phyloP scores from a whole-genome alignment of 2,113 vertebrate genomes.

The Pardalotus punctatus region DNA sequence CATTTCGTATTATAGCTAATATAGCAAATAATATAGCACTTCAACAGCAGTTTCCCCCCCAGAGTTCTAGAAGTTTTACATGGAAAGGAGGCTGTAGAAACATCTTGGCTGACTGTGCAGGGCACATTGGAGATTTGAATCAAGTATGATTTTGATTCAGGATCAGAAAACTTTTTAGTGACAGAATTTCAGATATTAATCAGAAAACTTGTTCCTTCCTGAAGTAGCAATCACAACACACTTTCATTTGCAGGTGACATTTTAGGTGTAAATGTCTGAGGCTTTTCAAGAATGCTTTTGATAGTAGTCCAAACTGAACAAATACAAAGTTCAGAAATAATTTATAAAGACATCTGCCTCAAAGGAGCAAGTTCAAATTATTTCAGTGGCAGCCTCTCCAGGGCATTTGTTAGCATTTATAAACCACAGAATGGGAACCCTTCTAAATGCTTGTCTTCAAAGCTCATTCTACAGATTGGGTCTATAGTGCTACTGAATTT shows the following conservation, averaged over 20 bases:
- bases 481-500: not conserved
- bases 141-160: not conserved
- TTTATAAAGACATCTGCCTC: not conserved
- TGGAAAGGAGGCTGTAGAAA: not conserved
- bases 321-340: not conserved
- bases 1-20: not conserved
- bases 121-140: not conserved
- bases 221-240: not conserved
- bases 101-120: not conserved
- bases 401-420: not conserved
- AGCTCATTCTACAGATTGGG: not conserved
- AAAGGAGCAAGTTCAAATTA: not conserved
- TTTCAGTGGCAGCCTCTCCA: not conserved
- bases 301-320: not conserved
- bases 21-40: not conserved
- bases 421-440: not conserved
- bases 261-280: slow-evolving; percentile 12
- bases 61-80: not conserved
- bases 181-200: not conserved
- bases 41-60: not conserved
- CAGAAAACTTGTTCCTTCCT: not conserved
- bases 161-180: not conserved
- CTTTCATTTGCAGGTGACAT: slow-evolving; percentile 17
- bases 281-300: not conserved
- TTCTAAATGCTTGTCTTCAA: not conserved